Evolutionary conservation across 2,113 vertebrate genomes (phyloP), one percentile per base, ranked within the genome.

Genomic region (Rhabdomys dilectus): DNA sequence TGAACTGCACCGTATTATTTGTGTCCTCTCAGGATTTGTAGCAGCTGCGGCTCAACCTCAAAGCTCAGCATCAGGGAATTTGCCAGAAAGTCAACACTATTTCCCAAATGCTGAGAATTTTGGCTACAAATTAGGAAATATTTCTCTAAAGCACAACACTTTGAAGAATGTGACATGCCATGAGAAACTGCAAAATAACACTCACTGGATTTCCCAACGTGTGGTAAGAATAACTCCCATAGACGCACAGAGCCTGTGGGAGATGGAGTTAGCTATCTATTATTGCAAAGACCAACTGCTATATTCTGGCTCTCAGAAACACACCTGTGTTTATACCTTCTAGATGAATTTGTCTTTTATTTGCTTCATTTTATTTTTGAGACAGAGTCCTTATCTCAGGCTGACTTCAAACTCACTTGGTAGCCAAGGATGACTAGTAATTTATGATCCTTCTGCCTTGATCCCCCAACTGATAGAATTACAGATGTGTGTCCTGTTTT

Each of bases 41-140:
- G 64, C 48, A 53, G 64, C 77, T 56, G 7, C 4, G 0, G 62
- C 22, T 66, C 2, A 34, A 45, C 92, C 56, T 90, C 66, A 95
- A 91, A 26, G 8, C 42, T 91, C 1, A 0, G 66, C 56, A 62
- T 80, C 53, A 77, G 84, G 88, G 89, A 93, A 96, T 80, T 89
- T 62, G 72, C 70, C 76, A 77, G 78, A 90, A 95, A 75, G 51
- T n/a, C 82, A 64, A 95, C 31, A 91, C 42, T 96, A 36, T 93
- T 95, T 95, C 94, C 58, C 90, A 88, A 95, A 70, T 76, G 56
- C 64, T 96, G 89, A 88, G 70, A 76, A 24, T 91, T 92, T 94
- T 93, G 91, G 77, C 66, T 96, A 94, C 68, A 84, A 93, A 80
- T 84, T 75, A 89, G 53, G n/a, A 96, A 96, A 89, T 89, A 89